Conservation (phyloP, 2,888 invertebrate genomes). For the Dastarcus helophoroides region DNA sequence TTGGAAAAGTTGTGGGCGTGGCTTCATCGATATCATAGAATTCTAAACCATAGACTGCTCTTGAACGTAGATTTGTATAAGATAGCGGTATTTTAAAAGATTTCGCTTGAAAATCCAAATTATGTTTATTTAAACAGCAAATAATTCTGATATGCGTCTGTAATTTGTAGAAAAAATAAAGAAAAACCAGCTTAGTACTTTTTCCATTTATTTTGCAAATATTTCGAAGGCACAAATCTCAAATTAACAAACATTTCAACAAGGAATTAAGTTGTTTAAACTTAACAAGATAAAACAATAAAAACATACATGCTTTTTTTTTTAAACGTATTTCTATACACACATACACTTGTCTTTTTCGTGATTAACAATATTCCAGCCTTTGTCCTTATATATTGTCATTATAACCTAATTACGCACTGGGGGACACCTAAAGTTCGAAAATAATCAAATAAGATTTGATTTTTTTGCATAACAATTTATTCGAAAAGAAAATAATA, state of each 20-base stretch:
- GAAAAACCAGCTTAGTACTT: slow-evolving; percentile 9
- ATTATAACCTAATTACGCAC: too few relatives aligned
- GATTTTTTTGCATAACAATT: too few relatives aligned
- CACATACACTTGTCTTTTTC: slow-evolving; percentile 3
- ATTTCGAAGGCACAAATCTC: slow-evolving; percentile 35
- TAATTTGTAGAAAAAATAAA: background rate
- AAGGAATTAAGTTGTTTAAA: slow-evolving; percentile 18
- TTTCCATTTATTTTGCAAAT: slow-evolving; percentile 31
- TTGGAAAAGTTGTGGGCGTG: too few relatives aligned
- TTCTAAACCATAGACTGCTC: too few relatives aligned
- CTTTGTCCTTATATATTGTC: too few relatives aligned
- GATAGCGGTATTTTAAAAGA: too few relatives aligned
- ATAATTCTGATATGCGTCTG: background rate
- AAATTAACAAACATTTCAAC: slow-evolving; percentile 30
- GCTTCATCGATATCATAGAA: too few relatives aligned
- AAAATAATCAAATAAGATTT: too few relatives aligned
- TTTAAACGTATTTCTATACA: slow-evolving; percentile 11
- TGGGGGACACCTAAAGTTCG: too few relatives aligned
- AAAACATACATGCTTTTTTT: slow-evolving; percentile 13
- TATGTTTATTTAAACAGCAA: background rate
- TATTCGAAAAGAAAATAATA: too few relatives aligned
- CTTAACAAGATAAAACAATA: slow-evolving; percentile 17
- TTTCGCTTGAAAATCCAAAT: too few relatives aligned
- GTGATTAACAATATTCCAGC: slow-evolving; percentile 2
- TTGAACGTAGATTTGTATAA: too few relatives aligned